phyloP scores from a whole-genome alignment of 2,113 vertebrate genomes.

The Apistogramma diplotaenia region DNA sequence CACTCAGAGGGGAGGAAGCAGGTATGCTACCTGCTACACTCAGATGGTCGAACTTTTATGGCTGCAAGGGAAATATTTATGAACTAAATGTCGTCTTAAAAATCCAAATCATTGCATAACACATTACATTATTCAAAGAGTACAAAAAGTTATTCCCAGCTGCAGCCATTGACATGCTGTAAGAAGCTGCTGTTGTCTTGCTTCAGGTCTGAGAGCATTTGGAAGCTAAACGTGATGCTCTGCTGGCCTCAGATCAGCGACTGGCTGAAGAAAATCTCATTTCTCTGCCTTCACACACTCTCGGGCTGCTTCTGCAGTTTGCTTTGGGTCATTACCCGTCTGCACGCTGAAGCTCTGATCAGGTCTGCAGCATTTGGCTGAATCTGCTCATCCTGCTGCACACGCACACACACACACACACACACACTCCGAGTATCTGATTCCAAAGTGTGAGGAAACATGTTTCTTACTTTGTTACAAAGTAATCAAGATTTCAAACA shows the following conservation, averaged over 20 bases:
- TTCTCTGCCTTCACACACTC: background rate
- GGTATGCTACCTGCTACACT: background rate
- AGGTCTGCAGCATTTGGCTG: background rate
- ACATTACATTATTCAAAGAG: conserved; percentile 60
- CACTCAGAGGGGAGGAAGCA: background rate
- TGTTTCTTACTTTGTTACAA: background rate
- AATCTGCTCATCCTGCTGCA: background rate
- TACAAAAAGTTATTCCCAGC: conserved; percentile 21
- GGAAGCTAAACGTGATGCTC: background rate
- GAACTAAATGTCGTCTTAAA: conserved; percentile 55
- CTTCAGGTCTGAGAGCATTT: background rate
- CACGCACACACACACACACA: too few species aligned
- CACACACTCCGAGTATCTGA: background rate
- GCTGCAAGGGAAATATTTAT: conserved; percentile 56
- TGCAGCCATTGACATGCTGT: conserved; percentile 15
- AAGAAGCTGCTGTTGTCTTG: background rate
- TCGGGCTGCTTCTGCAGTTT: background rate
- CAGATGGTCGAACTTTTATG: conserved; percentile 59
- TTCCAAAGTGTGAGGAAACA: background rate
- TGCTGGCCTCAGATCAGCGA: background rate
- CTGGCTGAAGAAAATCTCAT: background rate
- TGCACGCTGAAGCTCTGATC: background rate
- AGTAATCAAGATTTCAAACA: background rate
- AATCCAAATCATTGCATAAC: conserved; percentile 47
- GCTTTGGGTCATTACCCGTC: background rate